Conservation (phyloP, 2,888 invertebrate species). For the Chrysolina oricalcia region DNA sequence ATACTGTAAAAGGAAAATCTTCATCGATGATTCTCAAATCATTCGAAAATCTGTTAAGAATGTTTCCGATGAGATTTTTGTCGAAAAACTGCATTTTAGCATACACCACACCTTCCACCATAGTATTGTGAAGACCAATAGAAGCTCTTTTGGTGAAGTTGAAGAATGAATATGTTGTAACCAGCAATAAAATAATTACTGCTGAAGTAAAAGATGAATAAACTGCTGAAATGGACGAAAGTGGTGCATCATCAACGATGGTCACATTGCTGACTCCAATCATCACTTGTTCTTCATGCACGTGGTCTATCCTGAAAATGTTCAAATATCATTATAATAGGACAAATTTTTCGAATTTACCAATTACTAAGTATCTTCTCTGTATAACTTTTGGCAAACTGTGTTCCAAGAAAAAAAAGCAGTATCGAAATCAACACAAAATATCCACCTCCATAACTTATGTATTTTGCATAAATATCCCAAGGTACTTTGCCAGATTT, state of each 20-base stretch:
- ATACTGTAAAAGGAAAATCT: constrained; percentile 51
- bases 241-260: not conserved
- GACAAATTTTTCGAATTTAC: constrained; percentile 47
- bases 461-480: constrained; percentile 59
- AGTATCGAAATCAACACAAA: constrained; percentile 55
- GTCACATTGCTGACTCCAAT: not conserved
- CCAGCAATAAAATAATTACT: constrained; percentile 41
- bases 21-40: constrained; percentile 82
- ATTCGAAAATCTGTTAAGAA: constrained; percentile 77
- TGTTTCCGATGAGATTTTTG: constrained; percentile 64
- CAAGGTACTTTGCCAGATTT: constrained; percentile 58
- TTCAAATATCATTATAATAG: constrained; percentile 14
- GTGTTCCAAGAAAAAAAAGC: constrained; percentile 55
- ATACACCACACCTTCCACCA: constrained; percentile 71
- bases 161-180: constrained; percentile 48
- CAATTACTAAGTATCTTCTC: constrained; percentile 61
- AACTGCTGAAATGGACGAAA: constrained; percentile 23
- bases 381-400: constrained; percentile 56
- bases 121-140: constrained; percentile 78
- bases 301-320: constrained; percentile 22
- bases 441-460: constrained; percentile 59
- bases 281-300: not conserved
- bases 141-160: constrained; percentile 53
- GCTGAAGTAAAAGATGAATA: constrained; percentile 44
- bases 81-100: constrained; percentile 69